phyloP scores from a whole-genome alignment of 2,888 invertebrate species.

The Meteorus cinctellus region DNA sequence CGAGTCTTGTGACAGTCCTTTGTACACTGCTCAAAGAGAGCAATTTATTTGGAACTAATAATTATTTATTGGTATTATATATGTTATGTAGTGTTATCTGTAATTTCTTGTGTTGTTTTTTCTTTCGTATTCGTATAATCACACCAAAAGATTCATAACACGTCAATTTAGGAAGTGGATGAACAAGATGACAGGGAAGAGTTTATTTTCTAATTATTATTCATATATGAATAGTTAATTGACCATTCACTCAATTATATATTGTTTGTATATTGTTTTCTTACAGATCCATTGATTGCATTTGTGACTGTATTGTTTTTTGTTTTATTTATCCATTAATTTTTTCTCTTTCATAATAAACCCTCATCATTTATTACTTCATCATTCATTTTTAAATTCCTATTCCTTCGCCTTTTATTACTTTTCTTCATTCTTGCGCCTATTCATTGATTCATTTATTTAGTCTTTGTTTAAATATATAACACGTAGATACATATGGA shows the following conservation, averaged over 20 bases:
- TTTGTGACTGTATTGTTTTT: no score
- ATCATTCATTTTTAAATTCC: no score
- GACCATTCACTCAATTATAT: no score
- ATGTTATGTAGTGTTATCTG: not conserved
- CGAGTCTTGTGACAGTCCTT: conserved; percentile 20
- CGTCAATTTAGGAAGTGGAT: not conserved
- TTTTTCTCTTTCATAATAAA: no score
- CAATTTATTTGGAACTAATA: conserved; percentile 17
- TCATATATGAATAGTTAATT: not conserved
- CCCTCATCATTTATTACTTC: no score
- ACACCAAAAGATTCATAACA: not conserved
- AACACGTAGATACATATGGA: not conserved
- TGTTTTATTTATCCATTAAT: no score
- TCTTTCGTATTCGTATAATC: not conserved
- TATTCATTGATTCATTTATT: not conserved
- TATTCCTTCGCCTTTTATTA: not conserved
- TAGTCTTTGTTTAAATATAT: not conserved
- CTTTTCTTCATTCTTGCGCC: not conserved
- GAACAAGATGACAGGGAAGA: not conserved
- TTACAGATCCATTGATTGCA: no score
- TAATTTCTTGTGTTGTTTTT: not conserved
- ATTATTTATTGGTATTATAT: not conserved
- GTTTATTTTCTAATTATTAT: not conserved
- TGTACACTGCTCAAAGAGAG: conserved; percentile 20
- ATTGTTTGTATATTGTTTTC: no score